phyloP scores from a whole-genome alignment of 2,797 vertebrate genomes.

The Pseudotriccus pelzelni region DNA sequence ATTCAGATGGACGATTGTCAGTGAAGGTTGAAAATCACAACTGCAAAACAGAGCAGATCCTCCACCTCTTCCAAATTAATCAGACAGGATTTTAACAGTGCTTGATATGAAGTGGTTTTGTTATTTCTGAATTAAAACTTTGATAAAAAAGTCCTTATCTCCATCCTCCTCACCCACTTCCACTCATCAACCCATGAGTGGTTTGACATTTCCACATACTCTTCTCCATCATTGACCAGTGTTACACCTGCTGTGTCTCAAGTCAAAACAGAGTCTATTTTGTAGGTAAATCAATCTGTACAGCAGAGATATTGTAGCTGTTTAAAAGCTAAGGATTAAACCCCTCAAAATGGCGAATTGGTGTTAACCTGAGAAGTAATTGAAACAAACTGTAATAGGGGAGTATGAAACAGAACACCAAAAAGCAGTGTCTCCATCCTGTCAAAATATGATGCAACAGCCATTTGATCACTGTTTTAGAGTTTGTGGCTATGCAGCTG shows the following conservation, averaged over 20 bases:
- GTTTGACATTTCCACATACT: slow-evolving; percentile 39
- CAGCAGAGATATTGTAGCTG: background rate
- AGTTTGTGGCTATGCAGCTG: background rate
- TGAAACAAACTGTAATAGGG: background rate
- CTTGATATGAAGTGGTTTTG: slow-evolving; percentile 4
- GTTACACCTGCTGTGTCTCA: background rate
- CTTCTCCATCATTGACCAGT: background rate
- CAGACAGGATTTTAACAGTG: background rate
- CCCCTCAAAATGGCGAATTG: background rate
- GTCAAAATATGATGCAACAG: background rate
- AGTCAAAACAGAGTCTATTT: background rate
- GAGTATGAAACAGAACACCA: background rate
- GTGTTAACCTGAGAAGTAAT: background rate
- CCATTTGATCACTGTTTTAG: background rate
- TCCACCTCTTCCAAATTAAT: background rate
- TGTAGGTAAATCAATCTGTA: background rate
- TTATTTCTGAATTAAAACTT: background rate
- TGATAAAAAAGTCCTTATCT: background rate
- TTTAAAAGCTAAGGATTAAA: background rate
- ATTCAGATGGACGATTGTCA: background rate
- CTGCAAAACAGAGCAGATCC: background rate
- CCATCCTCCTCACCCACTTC: background rate
- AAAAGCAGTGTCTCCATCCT: background rate
- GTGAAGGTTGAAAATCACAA: background rate
- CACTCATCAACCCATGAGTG: background rate